Evolutionary conservation across 2,888 invertebrate species (phyloP).

Genomic region (Cosmia pyralina): DNA sequence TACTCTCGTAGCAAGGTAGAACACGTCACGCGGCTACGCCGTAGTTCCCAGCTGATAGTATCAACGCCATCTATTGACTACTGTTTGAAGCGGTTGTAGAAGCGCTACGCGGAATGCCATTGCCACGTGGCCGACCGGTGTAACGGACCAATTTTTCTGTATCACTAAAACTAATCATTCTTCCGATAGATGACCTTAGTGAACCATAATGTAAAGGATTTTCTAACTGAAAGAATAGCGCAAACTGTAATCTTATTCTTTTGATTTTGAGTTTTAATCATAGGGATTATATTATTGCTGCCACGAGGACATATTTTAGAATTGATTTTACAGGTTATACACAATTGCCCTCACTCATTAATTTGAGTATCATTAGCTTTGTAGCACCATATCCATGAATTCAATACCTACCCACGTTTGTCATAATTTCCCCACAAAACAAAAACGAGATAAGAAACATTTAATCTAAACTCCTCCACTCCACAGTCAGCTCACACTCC

Average conservation of each 20-base stretch:
- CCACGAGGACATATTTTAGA: not conserved
- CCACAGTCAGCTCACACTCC: constrained; percentile 76
- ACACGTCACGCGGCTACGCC: not conserved
- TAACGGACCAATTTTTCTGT: not conserved
- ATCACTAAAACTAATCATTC: not conserved
- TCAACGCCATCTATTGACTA: constrained; percentile 62
- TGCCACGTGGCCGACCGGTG: not conserved
- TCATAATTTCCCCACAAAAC: constrained; percentile 5
- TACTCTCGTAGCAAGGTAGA: not conserved
- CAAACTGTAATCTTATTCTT: not conserved
- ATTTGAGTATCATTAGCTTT: not conserved
- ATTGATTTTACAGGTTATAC: constrained; percentile 1
- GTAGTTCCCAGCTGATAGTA: not conserved
- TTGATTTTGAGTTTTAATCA: not conserved
- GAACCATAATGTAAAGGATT: not conserved
- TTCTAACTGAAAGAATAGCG: not conserved
- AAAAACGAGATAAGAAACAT: not conserved
- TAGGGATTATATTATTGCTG: not conserved
- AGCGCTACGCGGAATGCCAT: not conserved
- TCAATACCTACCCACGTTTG: not conserved
- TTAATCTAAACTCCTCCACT: constrained; percentile 78
- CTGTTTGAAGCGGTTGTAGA: not conserved
- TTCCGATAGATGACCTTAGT: constrained; percentile 44
- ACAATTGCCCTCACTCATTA: not conserved
- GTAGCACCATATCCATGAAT: not conserved